A percentile compares a stretch with the other conserved stretches of the same genome.
Evolutionary conservation across 2,113 vertebrate genomes (phyloP).

Genomic region (Poicephalus meyeri): DNA sequence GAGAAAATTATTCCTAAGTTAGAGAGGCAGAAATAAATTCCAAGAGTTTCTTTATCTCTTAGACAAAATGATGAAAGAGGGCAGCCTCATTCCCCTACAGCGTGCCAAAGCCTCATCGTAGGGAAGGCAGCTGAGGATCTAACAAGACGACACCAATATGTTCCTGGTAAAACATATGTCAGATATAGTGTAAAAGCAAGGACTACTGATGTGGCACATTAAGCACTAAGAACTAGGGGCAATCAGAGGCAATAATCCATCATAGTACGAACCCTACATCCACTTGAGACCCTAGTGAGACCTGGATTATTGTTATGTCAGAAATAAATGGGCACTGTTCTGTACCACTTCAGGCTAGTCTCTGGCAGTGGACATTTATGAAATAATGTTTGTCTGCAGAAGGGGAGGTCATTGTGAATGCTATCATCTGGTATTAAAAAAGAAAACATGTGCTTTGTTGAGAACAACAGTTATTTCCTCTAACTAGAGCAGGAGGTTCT

Average conservation of each 20-base stretch:
- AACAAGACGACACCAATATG: not conserved
- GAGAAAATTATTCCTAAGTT: not conserved
- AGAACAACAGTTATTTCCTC: constrained; percentile 38
- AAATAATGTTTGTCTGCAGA: constrained; percentile 22
- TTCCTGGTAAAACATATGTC: not conserved
- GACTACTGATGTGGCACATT: not conserved
- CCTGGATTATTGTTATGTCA: not conserved
- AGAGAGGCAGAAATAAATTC: not conserved
- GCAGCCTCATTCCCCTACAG: not conserved
- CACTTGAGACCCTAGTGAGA: not conserved
- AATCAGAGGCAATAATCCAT: not conserved
- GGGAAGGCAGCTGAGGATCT: not conserved
- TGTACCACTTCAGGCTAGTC: not conserved
- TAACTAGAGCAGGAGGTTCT: constrained; percentile 44
- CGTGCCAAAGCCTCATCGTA: not conserved
- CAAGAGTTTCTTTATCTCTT: not conserved
- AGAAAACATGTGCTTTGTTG: not conserved
- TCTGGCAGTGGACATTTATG: not conserved
- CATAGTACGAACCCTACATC: not conserved
- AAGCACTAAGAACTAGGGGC: not conserved
- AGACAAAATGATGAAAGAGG: not conserved
- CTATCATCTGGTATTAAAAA: constrained; percentile 13
- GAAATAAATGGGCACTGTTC: not conserved
- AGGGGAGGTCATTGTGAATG: constrained; percentile 24
- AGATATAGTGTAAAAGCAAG: not conserved